Evolutionary conservation across 2,113 vertebrate species (phyloP).

Genomic region (Alexandromys fortis): DNA sequence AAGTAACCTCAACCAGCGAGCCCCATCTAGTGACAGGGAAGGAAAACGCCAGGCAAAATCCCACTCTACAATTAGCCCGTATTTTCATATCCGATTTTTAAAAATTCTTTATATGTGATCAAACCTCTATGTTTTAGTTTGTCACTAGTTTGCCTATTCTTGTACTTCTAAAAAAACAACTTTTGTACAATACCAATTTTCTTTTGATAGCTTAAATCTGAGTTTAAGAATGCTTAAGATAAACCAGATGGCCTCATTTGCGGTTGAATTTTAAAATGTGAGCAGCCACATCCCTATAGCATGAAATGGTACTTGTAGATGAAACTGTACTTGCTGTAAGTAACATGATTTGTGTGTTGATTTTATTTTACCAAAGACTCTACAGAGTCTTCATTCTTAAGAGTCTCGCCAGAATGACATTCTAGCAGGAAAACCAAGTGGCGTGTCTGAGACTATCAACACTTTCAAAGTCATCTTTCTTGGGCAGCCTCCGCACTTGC

Average conservation of each 20-base stretch:
- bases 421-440: background rate
- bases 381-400: background rate
- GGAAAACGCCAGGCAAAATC: constrained; percentile 53
- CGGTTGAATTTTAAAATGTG: constrained; percentile 44
- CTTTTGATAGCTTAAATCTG: constrained; percentile 22
- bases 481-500: background rate
- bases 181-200: background rate
- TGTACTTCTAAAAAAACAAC: constrained; percentile 21
- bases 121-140: background rate
- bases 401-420: background rate
- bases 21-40: constrained; percentile 87
- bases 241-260: background rate
- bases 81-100: background rate
- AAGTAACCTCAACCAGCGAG: constrained; percentile 68
- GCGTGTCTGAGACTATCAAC: background rate
- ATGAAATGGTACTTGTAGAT: background rate
- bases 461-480: background rate
- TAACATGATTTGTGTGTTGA: background rate
- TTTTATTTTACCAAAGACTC: constrained; percentile 32
- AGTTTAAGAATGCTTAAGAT: constrained; percentile 50
- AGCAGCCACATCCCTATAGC: background rate
- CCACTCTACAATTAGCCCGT: rapidly evolving
- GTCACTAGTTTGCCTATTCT: background rate
- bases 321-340: background rate
- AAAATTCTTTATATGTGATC: background rate